A percentile compares a stretch with the other conserved stretches of the same genome.
Conservation (phyloP, 2,888 invertebrate genomes). For the Hartigia nigra region DNA sequence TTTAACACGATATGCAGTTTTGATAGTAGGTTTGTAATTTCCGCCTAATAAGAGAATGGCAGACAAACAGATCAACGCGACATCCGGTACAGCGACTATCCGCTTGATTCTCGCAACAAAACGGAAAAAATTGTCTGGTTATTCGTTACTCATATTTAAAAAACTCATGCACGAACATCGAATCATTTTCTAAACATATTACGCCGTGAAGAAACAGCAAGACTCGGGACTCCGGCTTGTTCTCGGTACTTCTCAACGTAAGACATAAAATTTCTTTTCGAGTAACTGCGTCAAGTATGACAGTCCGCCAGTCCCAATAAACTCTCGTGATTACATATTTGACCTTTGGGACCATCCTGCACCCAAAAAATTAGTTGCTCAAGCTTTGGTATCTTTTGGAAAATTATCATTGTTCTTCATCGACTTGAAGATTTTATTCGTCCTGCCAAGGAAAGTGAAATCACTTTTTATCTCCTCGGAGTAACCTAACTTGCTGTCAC, state of each 20-base stretch:
- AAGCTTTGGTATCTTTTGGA: neutral
- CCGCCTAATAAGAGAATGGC: neutral
- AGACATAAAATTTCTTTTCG: constrained; percentile 1
- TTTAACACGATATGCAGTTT: neutral
- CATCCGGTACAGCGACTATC: constrained; percentile 2
- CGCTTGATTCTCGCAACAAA: constrained; percentile 1
- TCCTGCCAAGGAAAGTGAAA: neutral
- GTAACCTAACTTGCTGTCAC: neutral
- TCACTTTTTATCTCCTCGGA: neutral
- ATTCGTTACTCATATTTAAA: constrained; percentile 3
- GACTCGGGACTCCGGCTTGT: neutral
- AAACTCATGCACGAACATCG: neutral
- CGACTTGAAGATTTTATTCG: neutral
- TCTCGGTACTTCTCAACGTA: neutral
- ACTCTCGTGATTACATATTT: neutral
- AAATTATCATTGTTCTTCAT: neutral
- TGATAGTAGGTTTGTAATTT: neutral
- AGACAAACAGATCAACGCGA: neutral
- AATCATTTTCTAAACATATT: no score
- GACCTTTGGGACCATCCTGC: neutral
- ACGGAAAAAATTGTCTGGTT: neutral
- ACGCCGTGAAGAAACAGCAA: neutral
- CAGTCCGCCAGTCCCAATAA: neutral
- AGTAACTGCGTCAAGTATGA: neutral
- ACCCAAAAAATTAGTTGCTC: neutral